Conservation (phyloP, 2,888 invertebrate species). For the Tipula lateralis region DNA sequence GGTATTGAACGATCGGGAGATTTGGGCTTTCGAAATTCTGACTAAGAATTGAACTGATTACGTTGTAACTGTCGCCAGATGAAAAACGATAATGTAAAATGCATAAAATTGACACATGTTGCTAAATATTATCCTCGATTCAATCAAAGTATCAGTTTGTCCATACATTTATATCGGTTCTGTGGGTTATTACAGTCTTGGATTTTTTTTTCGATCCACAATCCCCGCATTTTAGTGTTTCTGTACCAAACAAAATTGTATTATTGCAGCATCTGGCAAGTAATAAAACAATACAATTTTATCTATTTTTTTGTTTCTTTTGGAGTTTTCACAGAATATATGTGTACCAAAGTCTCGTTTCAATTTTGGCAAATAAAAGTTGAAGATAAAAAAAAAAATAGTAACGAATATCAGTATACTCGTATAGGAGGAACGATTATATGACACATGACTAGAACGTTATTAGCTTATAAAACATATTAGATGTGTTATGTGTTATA, state of each 20-base stretch:
- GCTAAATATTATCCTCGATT: not conserved
- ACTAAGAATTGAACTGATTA: too few species aligned
- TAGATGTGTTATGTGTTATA: not conserved
- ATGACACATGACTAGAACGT: slow-evolving; percentile 24
- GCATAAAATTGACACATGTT: not conserved
- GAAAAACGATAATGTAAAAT: not conserved
- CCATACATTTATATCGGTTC: not conserved
- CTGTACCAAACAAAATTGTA: not conserved
- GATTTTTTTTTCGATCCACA: not conserved
- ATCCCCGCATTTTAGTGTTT: not conserved
- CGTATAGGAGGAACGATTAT: not conserved
- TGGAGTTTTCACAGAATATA: not conserved
- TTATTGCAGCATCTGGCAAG: not conserved
- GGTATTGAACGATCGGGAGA: too few species aligned
- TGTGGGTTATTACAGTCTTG: not conserved
- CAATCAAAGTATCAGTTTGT: not conserved
- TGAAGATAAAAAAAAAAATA: not conserved
- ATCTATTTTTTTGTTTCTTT: not conserved
- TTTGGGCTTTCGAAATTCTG: too few species aligned
- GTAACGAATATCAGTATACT: not conserved
- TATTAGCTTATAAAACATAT: slow-evolving; percentile 24
- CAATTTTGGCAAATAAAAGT: not conserved
- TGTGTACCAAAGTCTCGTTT: not conserved
- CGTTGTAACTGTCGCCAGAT: not conserved
- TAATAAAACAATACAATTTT: slow-evolving; percentile 24